phyloP scores from a whole-genome alignment of 2,113 vertebrate genomes.

The Trochalopteron elliotii region DNA sequence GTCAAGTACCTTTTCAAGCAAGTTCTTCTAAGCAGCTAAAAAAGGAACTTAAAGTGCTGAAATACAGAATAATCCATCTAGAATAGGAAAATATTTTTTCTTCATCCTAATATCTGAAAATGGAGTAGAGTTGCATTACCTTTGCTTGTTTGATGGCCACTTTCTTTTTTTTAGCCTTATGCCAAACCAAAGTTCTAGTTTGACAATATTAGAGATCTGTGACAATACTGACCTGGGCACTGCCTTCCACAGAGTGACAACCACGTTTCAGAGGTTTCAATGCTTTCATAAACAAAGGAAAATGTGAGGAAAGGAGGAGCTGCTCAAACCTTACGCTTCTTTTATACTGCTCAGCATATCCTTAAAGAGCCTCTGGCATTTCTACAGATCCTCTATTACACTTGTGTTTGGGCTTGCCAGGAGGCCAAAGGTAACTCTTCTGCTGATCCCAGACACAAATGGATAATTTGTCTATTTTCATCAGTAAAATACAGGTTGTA shows the following conservation, averaged over 20 bases:
- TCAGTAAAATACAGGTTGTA: not conserved
- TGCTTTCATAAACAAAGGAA: not conserved
- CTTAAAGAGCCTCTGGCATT: not conserved
- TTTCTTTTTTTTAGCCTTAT: not conserved
- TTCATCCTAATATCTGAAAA: not conserved
- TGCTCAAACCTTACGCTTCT: not conserved
- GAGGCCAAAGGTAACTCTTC: not conserved
- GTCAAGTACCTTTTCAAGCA: not conserved
- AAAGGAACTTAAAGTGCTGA: conserved; percentile 22
- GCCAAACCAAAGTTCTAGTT: not conserved
- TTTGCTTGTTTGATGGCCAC: not conserved
- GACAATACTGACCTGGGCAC: not conserved
- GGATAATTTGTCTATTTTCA: not conserved
- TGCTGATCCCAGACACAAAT: not conserved
- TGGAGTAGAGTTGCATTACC: not conserved
- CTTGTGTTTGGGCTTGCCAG: not conserved
- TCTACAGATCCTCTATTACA: not conserved
- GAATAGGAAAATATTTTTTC: conserved; percentile 6
- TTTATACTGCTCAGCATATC: not conserved
- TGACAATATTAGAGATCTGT: not conserved
- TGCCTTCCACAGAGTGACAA: not conserved
- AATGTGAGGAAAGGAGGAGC: not conserved
- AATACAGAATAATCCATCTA: conserved; percentile 1
- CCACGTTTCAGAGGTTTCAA: not conserved
- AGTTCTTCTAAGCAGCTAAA: not conserved